Base-by-base conservation (phyloP, 2,888 invertebrate genomes). In the Eristalinus sepulchralis region DNA sequence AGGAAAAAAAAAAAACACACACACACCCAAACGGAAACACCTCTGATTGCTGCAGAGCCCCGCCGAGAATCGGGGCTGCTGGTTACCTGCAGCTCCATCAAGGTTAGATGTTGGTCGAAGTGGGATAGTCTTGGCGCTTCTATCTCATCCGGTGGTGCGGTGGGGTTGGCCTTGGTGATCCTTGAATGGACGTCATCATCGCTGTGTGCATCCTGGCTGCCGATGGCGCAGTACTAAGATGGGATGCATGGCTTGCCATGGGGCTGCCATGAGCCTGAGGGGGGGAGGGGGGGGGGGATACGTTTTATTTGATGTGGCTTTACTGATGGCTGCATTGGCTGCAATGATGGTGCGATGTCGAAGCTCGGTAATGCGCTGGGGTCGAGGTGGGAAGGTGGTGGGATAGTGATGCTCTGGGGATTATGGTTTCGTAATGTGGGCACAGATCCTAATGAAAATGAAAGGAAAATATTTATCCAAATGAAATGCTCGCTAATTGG, bases 121-220 rank as follows among this genome's bases (percentile, higher is more conserved):
- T 62, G 24, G 27, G 47, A 8, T 17, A 47, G 47, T 47, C 47
- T 47, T 47, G 47, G 17, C 17, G 47, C 47, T 47, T 17, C 17
- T 17, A 47, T 17, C 47, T 17, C 8, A 8, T 57, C 13, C 39
- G 39, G 39, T 39, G 39, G 11, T 22, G 57, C 17, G 64, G 24
- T 81, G 63, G 57, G 68, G 68, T 75, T 81, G 81, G 81, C 81
- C 81, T 81, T 81, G 81, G 70, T 68, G n/a, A 75, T 75, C 31
- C 33, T 9, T 36, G 34, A 67, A 75, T 55, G 80, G 17, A 80
- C 80, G 73, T 80, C 72, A 80, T 62, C n/a, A 39, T 9, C 31
- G n/a, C 13, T 60, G 53, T 60, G 20, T n/a, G 22, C 27, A 17
- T 62, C 62, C 33, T 31, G 68, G 64, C 31, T 57, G 57, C 62